Base-by-base conservation (phyloP, 2,888 invertebrate species). In the Tanaodytes sp. region DNA sequence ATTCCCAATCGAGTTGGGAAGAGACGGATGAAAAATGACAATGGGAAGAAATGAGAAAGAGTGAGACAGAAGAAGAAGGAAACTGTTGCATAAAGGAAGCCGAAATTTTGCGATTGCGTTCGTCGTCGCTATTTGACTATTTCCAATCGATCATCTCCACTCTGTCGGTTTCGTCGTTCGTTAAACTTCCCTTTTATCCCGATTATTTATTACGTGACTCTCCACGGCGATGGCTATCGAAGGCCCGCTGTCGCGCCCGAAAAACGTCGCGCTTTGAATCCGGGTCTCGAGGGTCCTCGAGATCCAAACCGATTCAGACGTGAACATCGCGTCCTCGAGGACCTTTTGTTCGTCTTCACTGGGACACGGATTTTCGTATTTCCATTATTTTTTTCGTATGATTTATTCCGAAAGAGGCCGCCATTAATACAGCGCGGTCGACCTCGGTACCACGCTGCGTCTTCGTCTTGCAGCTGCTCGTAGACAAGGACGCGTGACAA, bases 181-280 rank as follows among this genome's bases (percentile, higher is more conserved):
- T 33, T 33, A 33, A 33, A 19, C 30, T n/a, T 27, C 9, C 27
- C 39, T 51, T 64, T 64, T 43, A 64, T 57, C 49, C 51, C 30
- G 57, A 64, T 64, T 64, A 64, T 64, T 64, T 64, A 64, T 64
- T 58, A 65, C 58, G 58, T 58, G 58, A 65, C 65, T 65, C 65
- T 46, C 31, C 15, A 9, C 52, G 20, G 36, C 65, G 65, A 65
- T 65, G 15, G 46, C 46, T 65, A 58, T 65, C 65, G 37, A 33
- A n/a, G 65, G 15, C 27, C 39, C 52, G 30, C 23, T 45, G 37
- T 18, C 39, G 30, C 14, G 37, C 46, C n/a, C 52, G 39, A 58
- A 65, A 65, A 65, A 58, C 57, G 64, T 64, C 64, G 58, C 52
- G 65, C 58, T 65, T 52, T 43, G 52, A 52, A 46, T 54, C 11